Percentiles rank a stretch among this genome's conserved stretches.
These are phyloP conservation scores for Oreochromis tanganicae DNA, from an alignment of 2,113 vertebrate genomes.

Conservation along the genomic window DNA sequence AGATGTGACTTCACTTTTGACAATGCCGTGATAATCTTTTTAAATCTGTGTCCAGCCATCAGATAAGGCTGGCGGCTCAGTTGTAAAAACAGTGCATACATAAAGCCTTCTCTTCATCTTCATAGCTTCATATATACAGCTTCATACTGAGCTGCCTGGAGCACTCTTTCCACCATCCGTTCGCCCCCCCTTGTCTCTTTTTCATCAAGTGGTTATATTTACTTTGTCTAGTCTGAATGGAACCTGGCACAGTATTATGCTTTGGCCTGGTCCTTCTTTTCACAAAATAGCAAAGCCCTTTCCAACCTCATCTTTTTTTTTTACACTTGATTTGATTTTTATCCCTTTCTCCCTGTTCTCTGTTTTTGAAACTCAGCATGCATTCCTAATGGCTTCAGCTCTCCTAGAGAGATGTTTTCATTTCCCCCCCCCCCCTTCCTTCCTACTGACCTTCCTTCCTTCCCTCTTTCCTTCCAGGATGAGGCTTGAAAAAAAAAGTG, in stretches of 20 bases:
- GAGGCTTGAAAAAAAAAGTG: background rate
- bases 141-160: background rate
- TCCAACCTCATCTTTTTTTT: background rate
- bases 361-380: constrained; percentile 34
- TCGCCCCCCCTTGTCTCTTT: constrained; percentile 21
- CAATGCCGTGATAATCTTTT: constrained; percentile 18
- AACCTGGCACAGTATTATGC: constrained; percentile 47
- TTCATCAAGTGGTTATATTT: constrained; percentile 54
- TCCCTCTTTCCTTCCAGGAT: background rate
- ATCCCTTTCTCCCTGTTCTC: constrained; percentile 37
- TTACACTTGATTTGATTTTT: constrained; percentile 46
- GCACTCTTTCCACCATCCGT: background rate
- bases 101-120: background rate
- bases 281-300: constrained; percentile 1
- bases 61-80: constrained; percentile 17
- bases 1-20: constrained; percentile 10
- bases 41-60: constrained; percentile 22
- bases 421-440: background rate
- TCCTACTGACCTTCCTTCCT: background rate
- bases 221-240: constrained; percentile 54
- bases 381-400: constrained; percentile 40
- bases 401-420: background rate
- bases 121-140: background rate
- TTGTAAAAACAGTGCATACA: constrained; percentile 3
- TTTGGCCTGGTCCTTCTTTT: constrained; percentile 33